Percentiles rank a stretch among this genome's conserved stretches.
These are phyloP conservation scores for Pantelozetes paolii DNA, from an alignment of 2,888 invertebrate species.

Conservation along the genomic window DNA sequence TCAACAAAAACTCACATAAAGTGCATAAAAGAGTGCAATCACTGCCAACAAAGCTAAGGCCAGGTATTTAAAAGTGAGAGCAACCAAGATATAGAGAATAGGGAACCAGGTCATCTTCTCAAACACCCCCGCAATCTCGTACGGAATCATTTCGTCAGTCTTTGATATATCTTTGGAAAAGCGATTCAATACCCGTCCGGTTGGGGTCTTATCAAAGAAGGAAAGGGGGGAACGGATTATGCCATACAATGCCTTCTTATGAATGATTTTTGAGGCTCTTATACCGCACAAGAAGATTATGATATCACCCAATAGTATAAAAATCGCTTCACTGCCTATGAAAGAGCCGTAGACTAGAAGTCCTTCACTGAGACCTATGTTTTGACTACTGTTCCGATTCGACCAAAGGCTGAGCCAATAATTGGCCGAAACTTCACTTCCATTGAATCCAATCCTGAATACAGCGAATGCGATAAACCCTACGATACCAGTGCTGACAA, in stretches of 20 bases:
- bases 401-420: slow-evolving; percentile 1
- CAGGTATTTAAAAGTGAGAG: neutral
- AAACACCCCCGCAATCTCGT: neutral
- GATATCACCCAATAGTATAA: slow-evolving; percentile 36
- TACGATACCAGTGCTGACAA: neutral
- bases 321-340: slow-evolving; percentile 54
- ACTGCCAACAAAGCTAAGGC: neutral
- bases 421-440: neutral
- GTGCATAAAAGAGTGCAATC: neutral
- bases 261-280: neutral
- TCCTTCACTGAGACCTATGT: neutral
- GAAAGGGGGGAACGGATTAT: slow-evolving; percentile 47
- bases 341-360: neutral
- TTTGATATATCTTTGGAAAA: slow-evolving; percentile 51
- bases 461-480: neutral
- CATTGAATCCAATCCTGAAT: neutral
- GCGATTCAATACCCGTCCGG: slow-evolving; percentile 52
- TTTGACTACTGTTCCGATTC: neutral
- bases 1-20: slow-evolving; percentile 1
- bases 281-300: neutral
- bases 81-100: neutral
- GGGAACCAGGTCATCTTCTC: neutral
- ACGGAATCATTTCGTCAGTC: neutral
- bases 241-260: neutral
- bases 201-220: slow-evolving; percentile 53